Conservation (phyloP, 2,888 invertebrate species). For the Volucella inanis region DNA sequence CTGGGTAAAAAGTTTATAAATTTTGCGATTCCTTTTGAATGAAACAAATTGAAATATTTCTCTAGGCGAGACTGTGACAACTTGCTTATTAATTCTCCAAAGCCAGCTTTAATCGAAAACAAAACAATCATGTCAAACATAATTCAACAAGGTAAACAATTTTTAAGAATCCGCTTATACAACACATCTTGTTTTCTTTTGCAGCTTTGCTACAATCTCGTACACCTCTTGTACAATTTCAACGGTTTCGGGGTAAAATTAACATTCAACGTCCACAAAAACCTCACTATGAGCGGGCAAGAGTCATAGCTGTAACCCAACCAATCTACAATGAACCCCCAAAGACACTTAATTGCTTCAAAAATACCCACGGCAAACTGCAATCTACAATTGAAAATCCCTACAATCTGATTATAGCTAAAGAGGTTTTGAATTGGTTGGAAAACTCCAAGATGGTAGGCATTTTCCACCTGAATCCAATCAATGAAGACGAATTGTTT, state of each 20-base stretch:
- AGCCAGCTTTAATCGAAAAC: background rate
- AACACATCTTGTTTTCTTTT: constrained; percentile 42
- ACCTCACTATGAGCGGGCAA: constrained; percentile 88
- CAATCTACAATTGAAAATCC: constrained; percentile 85
- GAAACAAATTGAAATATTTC: constrained; percentile 8
- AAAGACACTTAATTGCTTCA: constrained; percentile 84
- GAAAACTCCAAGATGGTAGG: constrained; percentile 88
- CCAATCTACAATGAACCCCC: constrained; percentile 86
- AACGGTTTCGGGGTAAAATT: constrained; percentile 89
- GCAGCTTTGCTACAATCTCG: constrained; percentile 83
- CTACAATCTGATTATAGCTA: constrained; percentile 88
- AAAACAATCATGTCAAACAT: constrained; percentile 48
- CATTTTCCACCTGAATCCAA: constrained; percentile 89
- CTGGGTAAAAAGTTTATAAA: constrained; percentile 12
- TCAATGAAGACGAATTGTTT: constrained; percentile 86
- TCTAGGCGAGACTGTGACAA: background rate
- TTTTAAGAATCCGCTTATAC: constrained; percentile 15
- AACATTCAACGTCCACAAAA: constrained; percentile 89
- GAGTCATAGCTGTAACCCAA: constrained; percentile 86
- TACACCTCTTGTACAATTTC: constrained; percentile 84
- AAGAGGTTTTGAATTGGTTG: constrained; percentile 88
- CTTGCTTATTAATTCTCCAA: background rate
- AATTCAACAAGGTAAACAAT: constrained; percentile 64
- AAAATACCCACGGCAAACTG: constrained; percentile 77
- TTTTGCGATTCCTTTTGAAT: constrained; percentile 8